Percentiles rank a stretch among this genome's conserved stretches.
These are phyloP conservation scores for Orchesella flavescens DNA, from an alignment of 2,888 invertebrate genomes.

Conservation along the genomic window DNA sequence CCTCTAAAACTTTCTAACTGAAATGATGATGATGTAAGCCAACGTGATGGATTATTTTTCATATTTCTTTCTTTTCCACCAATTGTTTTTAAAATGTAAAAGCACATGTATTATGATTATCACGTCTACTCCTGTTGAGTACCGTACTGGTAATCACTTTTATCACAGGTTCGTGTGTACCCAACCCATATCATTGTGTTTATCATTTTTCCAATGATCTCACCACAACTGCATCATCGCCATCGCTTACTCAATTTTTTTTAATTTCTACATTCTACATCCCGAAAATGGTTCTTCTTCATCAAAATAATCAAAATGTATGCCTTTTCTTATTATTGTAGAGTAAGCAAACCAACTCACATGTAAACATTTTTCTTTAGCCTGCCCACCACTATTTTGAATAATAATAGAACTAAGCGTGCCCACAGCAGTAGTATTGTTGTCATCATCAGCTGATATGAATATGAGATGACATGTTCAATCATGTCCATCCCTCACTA, in stretches of 20 bases:
- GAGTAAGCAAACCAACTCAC: too few species aligned
- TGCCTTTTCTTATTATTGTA: too few species aligned
- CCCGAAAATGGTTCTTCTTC: too few species aligned
- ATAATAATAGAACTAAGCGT: conserved; percentile 31
- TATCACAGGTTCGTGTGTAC: conserved; percentile 61
- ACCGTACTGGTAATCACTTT: conserved; percentile 18
- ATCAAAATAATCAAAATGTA: too few species aligned
- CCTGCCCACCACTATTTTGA: background rate
- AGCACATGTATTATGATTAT: conserved; percentile 43
- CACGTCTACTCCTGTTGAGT: conserved; percentile 47
- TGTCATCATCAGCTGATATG: conserved; percentile 59
- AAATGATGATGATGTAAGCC: too few species aligned
- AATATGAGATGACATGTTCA: conserved; percentile 64
- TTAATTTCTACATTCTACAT: too few species aligned
- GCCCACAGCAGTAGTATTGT: conserved; percentile 56
- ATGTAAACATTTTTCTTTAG: conserved; percentile 20
- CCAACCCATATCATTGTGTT: conserved; percentile 62
- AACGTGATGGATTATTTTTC: too few species aligned
- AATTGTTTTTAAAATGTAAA: too few species aligned
- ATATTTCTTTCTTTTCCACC: too few species aligned
- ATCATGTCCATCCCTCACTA: conserved; percentile 58
- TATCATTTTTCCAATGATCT: conserved; percentile 56
- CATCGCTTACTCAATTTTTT: background rate
- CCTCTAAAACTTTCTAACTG: too few species aligned
- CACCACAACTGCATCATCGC: conserved; percentile 23